Percentiles rank a stretch among this genome's conserved stretches.
phyloP scores from a whole-genome alignment of 2,113 vertebrate genomes.

The Pteronura brasiliensis region DNA sequence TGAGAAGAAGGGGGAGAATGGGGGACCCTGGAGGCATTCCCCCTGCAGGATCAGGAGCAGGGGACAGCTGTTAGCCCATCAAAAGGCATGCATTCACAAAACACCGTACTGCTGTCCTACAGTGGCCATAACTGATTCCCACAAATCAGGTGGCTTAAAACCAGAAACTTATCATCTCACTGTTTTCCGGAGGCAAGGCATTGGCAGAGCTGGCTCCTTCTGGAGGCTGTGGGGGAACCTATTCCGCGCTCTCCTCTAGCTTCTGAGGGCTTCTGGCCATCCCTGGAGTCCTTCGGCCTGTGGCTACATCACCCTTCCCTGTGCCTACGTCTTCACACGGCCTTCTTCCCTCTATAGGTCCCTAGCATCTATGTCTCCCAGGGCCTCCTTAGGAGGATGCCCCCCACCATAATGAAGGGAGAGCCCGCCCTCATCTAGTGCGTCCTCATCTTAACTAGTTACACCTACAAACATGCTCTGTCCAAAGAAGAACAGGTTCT shows the following conservation, averaged over 20 bases:
- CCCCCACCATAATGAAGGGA: neutral
- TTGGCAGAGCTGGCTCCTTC: neutral
- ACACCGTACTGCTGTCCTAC: neutral
- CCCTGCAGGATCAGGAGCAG: rapidly evolving
- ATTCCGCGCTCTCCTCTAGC: neutral
- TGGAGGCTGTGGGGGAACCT: too few species aligned
- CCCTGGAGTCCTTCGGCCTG: neutral
- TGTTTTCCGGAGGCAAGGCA: neutral
- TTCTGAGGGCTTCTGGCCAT: neutral
- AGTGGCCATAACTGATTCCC: neutral
- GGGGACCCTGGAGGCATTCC: rapidly evolving
- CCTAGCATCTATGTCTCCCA: neutral
- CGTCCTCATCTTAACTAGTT: neutral
- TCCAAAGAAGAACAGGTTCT: neutral
- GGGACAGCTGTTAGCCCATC: too few species aligned
- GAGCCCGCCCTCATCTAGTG: neutral
- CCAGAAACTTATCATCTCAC: neutral
- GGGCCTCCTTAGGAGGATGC: neutral
- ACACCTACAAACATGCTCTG: neutral
- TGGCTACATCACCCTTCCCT: neutral
- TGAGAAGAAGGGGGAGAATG: neutral
- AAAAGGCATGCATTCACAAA: neutral
- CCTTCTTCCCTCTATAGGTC: neutral
- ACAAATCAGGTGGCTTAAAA: neutral
- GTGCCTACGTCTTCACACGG: neutral